A percentile compares a stretch with the other conserved stretches of the same genome.
Conservation (phyloP, 2,797 vertebrate genomes). For the Hydrophis major region DNA sequence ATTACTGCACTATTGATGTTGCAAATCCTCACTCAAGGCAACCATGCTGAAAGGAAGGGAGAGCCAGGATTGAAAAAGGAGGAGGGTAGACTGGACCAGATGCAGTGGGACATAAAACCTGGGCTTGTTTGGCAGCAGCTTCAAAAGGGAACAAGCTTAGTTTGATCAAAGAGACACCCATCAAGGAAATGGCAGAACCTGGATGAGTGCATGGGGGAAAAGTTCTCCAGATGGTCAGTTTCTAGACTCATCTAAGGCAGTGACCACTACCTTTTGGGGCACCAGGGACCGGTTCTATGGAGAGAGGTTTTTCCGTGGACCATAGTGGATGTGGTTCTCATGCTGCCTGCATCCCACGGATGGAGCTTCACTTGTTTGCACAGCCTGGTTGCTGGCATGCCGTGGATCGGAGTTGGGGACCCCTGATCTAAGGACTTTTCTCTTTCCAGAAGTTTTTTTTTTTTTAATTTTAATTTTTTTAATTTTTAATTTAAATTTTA, state of each 20-base stretch:
- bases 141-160: no score
- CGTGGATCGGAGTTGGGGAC: no score
- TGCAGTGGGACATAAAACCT: neutral
- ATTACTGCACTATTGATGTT: neutral
- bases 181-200: neutral
- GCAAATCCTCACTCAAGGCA: conserved; percentile 15
- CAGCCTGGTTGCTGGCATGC: no score
- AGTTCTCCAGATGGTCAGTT: neutral
- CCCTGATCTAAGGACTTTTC: neutral
- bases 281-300: no score
- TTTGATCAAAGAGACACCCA: neutral
- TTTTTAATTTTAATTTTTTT: no score
- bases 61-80: neutral
- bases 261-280: no score
- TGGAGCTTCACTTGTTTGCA: no score
- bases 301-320: no score
- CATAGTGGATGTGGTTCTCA: no score
- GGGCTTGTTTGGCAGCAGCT: neutral
- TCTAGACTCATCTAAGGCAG: neutral
- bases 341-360: no score
- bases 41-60: neutral
- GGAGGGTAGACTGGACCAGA: neutral
- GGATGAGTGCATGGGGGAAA: neutral
- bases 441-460: neutral
- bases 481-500: no score